Percentiles rank a stretch among this genome's conserved stretches.
Evolutionary conservation across 2,797 vertebrate genomes (phyloP).

Genomic region (Enteromius radiatus): DNA sequence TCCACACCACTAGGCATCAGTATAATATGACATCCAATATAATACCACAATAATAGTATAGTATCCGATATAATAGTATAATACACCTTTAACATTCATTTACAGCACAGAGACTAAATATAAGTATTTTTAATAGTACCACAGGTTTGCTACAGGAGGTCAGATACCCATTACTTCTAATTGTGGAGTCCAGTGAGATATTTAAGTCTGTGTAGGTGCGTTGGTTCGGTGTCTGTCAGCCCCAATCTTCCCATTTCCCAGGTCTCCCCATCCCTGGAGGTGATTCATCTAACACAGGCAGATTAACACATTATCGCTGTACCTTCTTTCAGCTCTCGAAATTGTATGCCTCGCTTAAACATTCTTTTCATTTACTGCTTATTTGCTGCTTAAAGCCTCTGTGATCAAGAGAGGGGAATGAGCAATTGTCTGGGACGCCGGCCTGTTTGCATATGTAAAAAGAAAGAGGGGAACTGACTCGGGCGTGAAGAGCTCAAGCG

Average conservation of each 20-base stretch:
- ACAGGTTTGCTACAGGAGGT: not conserved
- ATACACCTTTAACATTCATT: not conserved
- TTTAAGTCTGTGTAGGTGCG: not conserved
- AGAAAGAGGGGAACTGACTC: slow-evolving; percentile 47
- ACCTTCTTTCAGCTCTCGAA: slow-evolving; percentile 44
- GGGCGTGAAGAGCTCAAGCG: slow-evolving; percentile 42
- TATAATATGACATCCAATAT: not conserved
- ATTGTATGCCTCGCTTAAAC: slow-evolving; percentile 48
- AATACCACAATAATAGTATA: too few species aligned
- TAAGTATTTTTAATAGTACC: not conserved
- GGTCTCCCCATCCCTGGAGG: not conserved
- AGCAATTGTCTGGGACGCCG: slow-evolving; percentile 30
- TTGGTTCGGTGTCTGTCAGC: slow-evolving; percentile 20
- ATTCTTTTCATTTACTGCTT: slow-evolving; percentile 51
- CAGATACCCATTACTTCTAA: slow-evolving; percentile 33
- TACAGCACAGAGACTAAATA: not conserved
- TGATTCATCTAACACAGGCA: slow-evolving; percentile 24
- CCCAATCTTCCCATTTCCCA: slow-evolving; percentile 27
- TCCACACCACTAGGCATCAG: slow-evolving; percentile 2
- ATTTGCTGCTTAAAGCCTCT: slow-evolving; percentile 49
- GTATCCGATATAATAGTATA: too few species aligned
- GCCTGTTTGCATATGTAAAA: slow-evolving; percentile 60
- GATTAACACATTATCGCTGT: slow-evolving; percentile 48
- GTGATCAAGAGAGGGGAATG: slow-evolving; percentile 44
- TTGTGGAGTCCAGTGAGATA: slow-evolving; percentile 17